Evolutionary conservation across 1,140 invertebrate species (phyloP), one percentile per base, ranked within the genome.

Genomic region (Bursaphelenchus mucronatus): DNA sequence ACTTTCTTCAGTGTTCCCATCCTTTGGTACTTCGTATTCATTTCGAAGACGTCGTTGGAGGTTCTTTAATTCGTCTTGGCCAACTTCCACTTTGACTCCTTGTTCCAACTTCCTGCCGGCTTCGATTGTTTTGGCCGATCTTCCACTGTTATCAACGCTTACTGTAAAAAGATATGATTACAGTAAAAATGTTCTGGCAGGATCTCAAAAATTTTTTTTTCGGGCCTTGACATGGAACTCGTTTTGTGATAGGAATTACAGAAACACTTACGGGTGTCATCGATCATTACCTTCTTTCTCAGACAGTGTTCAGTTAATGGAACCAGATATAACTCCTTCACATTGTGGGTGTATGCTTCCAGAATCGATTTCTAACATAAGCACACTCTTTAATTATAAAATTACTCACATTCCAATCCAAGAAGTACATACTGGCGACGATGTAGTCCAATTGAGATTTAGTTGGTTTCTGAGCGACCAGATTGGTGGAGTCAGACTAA

Each of bases 281-380:
- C 63, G 55, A 62, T 39, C n/a, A 30, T 30, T 1, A 63, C 61
- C 9, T 65, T 61, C 55, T 63, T 63, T 13, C 61, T 11, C 13
- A 61, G 19, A 45, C 61, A 63, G 8, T 63, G 61, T 8, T 63
- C 61, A n/a, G n/a, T 65, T 17, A 63, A 8, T 2, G 61, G 61
- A 4, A 65, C 56, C 13, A 63, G 57, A 8, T n/a, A 63, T 11
- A 63, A 30, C 13, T 41, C 11, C 11, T 63, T 63, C 10, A 63
- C 63, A n/a, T 11, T 17, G 19, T 63, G n/a, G 11, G 61, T 62
- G 55, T 63, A 63, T 13, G 13, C 44, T 44, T 59, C 41, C 10
- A 59, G 57, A 39, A 59, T 59, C 40, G 41, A 44, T 44, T 59
- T 59, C 57, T 59, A 44, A 8, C 43, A 58, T 15, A 8, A n/a